A percentile compares a stretch with the other conserved stretches of the same genome.
Conservation (phyloP, 2,888 invertebrate genomes). For the Hirtodrosophila confusa region DNA sequence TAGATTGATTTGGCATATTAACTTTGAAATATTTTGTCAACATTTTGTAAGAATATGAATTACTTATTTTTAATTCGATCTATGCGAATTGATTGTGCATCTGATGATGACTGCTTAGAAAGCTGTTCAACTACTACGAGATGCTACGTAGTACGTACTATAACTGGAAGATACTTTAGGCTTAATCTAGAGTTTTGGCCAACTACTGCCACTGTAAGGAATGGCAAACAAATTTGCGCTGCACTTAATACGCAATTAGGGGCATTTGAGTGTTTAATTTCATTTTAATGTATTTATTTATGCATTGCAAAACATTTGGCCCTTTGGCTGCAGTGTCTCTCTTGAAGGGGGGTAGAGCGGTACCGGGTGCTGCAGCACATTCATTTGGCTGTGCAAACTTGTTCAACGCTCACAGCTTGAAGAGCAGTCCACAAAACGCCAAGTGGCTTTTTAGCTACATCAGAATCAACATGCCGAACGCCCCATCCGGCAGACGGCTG, state of each 20-base stretch:
- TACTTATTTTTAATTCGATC: too few species aligned
- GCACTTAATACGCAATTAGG: slow-evolving; percentile 62
- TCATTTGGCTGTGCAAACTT: slow-evolving; percentile 76
- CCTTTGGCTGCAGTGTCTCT: slow-evolving; percentile 23
- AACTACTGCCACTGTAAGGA: neutral
- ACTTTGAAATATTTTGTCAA: too few species aligned
- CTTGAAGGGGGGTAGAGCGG: neutral
- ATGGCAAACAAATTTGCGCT: slow-evolving; percentile 38
- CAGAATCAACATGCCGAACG: slow-evolving; percentile 67
- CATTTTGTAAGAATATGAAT: too few species aligned
- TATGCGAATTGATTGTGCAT: too few species aligned
- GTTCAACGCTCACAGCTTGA: slow-evolving; percentile 67
- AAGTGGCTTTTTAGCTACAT: slow-evolving; percentile 77
- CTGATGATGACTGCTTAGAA: too few species aligned
- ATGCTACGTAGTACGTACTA: too few species aligned
- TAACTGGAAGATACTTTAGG: slow-evolving; percentile 6
- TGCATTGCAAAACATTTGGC: slow-evolving; percentile 71
- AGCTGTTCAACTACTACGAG: too few species aligned
- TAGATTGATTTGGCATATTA: too few species aligned
- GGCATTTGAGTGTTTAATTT: slow-evolving; percentile 67
- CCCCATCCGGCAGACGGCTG: slow-evolving; percentile 31
- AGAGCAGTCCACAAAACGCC: slow-evolving; percentile 56
- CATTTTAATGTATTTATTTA: slow-evolving; percentile 74
- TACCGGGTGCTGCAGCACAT: slow-evolving; percentile 35
- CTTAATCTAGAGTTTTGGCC: neutral